Evolutionary conservation across 1,140 invertebrate genomes (phyloP).

Genomic region (Dendroctonus valens): DNA sequence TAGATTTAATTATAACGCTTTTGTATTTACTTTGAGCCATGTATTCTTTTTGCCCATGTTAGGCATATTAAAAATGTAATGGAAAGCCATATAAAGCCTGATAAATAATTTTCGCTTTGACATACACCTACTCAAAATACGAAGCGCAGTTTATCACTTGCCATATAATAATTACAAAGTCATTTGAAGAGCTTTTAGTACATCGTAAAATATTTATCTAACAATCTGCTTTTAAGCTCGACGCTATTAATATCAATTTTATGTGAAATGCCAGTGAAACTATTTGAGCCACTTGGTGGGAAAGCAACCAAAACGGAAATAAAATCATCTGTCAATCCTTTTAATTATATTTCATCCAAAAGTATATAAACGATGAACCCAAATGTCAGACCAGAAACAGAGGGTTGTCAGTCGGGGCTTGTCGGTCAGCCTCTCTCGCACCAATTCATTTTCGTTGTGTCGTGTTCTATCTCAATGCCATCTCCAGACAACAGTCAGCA

Average conservation of each 20-base stretch:
- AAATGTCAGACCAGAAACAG: constrained; percentile 34
- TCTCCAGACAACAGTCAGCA: constrained; percentile 53
- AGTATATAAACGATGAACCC: constrained; percentile 35
- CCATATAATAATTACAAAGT: constrained; percentile 6
- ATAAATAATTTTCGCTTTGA: too few relatives aligned
- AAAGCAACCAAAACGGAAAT: constrained; percentile 23
- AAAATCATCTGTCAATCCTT: constrained; percentile 32
- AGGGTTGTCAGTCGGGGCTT: constrained; percentile 34
- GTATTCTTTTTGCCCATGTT: too few relatives aligned
- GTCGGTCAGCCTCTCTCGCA: constrained; percentile 38
- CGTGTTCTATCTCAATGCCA: constrained; percentile 53
- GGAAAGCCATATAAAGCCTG: too few relatives aligned
- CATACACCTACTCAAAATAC: too few relatives aligned
- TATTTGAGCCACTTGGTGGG: constrained; percentile 19
- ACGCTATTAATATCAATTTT: constrained; percentile 26
- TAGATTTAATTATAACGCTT: too few relatives aligned
- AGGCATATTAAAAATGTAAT: too few relatives aligned
- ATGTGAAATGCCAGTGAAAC: constrained; percentile 22
- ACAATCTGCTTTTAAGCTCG: not conserved
- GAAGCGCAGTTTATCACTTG: not conserved
- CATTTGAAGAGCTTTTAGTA: constrained; percentile 7
- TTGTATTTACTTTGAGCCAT: too few relatives aligned
- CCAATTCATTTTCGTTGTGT: constrained; percentile 48
- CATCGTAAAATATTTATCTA: constrained; percentile 15
- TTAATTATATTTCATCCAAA: constrained; percentile 34